Evolutionary conservation across 2,113 vertebrate species (phyloP).

Genomic region (Ginglymostoma cirratum): DNA sequence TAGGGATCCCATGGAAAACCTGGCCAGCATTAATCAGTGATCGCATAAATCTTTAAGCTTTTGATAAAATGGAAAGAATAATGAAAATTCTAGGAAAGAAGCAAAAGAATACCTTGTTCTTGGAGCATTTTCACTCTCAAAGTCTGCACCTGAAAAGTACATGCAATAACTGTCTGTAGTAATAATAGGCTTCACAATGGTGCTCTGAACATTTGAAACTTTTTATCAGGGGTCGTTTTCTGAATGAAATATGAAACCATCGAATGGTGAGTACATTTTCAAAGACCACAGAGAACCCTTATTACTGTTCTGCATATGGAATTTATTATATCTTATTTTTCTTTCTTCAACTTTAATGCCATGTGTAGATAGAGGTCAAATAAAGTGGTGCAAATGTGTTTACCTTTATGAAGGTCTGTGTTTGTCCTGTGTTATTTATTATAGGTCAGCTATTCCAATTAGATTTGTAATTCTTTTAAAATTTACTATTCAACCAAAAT

Average conservation of each 20-base stretch:
- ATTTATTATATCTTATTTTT: conserved; percentile 37
- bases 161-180: conserved; percentile 8
- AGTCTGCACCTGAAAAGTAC: neutral
- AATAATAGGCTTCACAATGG: conserved; percentile 18
- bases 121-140: neutral
- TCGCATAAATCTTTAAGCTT: conserved; percentile 34
- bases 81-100: conserved; percentile 22
- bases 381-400: conserved; percentile 37
- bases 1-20: neutral
- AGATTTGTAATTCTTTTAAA: conserved; percentile 11
- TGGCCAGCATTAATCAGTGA: conserved; percentile 31
- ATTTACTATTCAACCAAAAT: neutral
- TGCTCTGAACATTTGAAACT: conserved; percentile 26
- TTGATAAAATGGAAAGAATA: conserved; percentile 20
- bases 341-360: conserved; percentile 36
- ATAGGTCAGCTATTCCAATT: conserved; percentile 27
- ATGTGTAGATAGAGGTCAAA: conserved; percentile 31
- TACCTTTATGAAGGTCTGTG: conserved; percentile 28
- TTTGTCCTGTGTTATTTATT: conserved; percentile 31
- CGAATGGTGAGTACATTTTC: neutral
- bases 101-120: conserved; percentile 23
- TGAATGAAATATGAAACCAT: conserved; percentile 35
- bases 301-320: conserved; percentile 35
- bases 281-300: conserved; percentile 27
- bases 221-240: conserved; percentile 27